Evolutionary conservation across 2,888 invertebrate genomes (phyloP), one percentile per base, ranked within the genome.

Genomic region (Cactoblastis cactorum): DNA sequence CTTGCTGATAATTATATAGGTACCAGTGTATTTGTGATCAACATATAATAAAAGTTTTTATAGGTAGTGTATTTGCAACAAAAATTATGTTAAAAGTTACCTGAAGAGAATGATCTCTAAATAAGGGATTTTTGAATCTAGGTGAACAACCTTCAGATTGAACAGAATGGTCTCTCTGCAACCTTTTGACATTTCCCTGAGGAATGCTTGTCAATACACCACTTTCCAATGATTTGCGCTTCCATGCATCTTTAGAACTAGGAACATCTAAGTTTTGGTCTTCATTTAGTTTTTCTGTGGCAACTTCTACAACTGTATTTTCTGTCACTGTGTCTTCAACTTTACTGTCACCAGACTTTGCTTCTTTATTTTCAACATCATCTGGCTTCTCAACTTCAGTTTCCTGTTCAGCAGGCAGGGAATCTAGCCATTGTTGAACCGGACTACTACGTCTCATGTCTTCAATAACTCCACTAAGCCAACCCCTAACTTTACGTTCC

Each of bases 361-460:
- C 56, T 38, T 77, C 74, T 17, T 67, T 62, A 19, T 60, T 57
- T 32, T 67, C 67, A 15, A 61, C 62, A 35, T 69, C 66, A 51
- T 65, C 60, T 12, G 52, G 50, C 28, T 62, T 64, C 6, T 68
- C 63, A 35, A 59, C 22, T 19, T 69, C 65, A 4, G 62, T 50
- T 14, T 64, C 59, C 33, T 70, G 50, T 1, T 83, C 83, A 53
- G 75, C 77, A 24, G 94, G 93, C 58, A 94, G 77, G 5, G 94
- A 93, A 68, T 95, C 94, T 57, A 95, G 91, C 95, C 95, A 95
- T 83, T 94, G 93, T 60, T 95, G 94, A 48, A 95, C 93, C 45
- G 93, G 92, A 58, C 93, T 92, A 70, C 92, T 93, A 52, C 92
- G 92, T 63, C 91, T 79, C 92, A 92, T 92, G 65, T 92, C 91